Conservation (phyloP, 1,140 invertebrate genomes). For the Drosophila azteca region DNA sequence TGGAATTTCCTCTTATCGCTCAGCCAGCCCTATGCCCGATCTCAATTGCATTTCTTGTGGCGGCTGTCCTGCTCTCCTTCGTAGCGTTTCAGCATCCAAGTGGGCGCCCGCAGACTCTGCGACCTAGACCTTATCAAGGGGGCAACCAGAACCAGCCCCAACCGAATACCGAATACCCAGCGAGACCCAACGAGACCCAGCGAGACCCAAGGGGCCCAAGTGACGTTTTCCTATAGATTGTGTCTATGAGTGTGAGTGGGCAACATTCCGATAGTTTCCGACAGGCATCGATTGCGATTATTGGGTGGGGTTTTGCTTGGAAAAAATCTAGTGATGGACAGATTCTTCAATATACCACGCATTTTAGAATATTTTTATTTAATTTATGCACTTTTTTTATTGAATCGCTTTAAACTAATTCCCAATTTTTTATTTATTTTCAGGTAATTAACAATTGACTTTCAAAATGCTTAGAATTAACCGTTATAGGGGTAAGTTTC, state of each 20-base stretch:
- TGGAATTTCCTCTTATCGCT: conserved; percentile 73
- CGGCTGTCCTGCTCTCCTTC: neutral
- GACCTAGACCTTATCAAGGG: conserved; percentile 61
- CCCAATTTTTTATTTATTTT: conserved; percentile 29
- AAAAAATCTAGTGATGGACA: neutral
- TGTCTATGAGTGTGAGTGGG: neutral
- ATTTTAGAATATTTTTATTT: no score
- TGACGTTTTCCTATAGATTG: conserved; percentile 49
- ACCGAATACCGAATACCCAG: no score
- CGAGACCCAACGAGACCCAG: neutral
- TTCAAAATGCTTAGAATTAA: conserved; percentile 64
- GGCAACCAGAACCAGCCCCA: neutral
- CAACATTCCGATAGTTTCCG: neutral
- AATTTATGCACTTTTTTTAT: no score
- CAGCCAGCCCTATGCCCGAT: conserved; percentile 14
- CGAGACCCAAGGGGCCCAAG: conserved; percentile 9
- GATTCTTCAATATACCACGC: no score
- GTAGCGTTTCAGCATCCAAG: conserved; percentile 16
- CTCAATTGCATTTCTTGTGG: neutral
- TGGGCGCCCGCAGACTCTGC: conserved; percentile 60
- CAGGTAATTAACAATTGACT: conserved; percentile 57
- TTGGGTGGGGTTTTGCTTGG: neutral
- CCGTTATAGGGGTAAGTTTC: conserved; percentile 66
- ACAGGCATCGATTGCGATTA: neutral
- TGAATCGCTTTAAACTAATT: no score